Percentiles rank a stretch among this genome's conserved stretches.
phyloP scores from a whole-genome alignment of 2,888 invertebrate species.

The Hetaerina titia region DNA sequence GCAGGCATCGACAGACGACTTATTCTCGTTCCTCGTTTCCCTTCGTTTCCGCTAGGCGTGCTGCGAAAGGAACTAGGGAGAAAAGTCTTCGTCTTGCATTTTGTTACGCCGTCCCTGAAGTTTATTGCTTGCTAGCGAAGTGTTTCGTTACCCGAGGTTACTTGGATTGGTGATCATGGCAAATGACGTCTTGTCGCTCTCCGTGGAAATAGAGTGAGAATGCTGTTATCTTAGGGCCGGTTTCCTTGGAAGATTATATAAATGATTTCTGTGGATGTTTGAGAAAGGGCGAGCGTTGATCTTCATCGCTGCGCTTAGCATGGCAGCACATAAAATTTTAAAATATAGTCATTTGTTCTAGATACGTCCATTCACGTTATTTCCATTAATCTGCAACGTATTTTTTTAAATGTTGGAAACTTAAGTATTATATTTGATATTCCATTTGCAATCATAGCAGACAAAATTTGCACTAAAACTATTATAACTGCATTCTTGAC shows the following conservation, averaged over 20 bases:
- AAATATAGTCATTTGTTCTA: background rate
- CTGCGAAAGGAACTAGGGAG: background rate
- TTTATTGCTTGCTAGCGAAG: background rate
- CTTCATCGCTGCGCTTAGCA: background rate
- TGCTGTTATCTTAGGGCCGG: background rate
- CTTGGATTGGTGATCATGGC: background rate
- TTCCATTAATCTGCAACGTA: too few species aligned
- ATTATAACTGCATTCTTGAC: too few species aligned
- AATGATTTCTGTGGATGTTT: background rate
- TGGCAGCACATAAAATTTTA: background rate
- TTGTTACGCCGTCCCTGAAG: background rate
- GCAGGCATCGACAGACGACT: background rate
- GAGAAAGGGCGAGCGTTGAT: background rate
- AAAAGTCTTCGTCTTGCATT: background rate
- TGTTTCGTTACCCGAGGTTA: background rate
- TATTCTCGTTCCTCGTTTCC: background rate
- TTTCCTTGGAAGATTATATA: background rate
- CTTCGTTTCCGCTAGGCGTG: background rate
- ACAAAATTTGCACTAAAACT: too few species aligned
- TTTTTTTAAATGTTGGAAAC: too few species aligned
- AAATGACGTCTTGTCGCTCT: background rate
- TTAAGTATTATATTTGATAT: too few species aligned
- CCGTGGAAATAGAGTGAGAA: background rate
- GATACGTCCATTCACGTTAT: too few species aligned
- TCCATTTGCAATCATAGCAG: too few species aligned